Evolutionary conservation across 1,140 invertebrate genomes (phyloP).

Genomic region (Aphelinus certus): DNA sequence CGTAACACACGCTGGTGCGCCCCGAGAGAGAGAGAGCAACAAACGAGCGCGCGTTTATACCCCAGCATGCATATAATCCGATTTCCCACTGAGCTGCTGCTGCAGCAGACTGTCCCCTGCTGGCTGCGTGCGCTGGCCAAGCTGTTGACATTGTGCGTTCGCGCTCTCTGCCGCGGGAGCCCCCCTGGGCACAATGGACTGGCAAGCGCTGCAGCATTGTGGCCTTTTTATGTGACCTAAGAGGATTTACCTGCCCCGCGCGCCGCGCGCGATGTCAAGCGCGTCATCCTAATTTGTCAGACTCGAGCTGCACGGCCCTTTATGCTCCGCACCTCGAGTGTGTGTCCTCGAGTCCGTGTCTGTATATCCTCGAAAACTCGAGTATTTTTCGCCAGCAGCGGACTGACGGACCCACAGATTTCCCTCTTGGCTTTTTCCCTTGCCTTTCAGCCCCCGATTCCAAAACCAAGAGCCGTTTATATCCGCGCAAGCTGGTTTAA

Average conservation of each 20-base stretch:
- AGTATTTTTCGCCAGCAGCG: too few species aligned
- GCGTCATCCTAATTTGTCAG: conserved; percentile 60
- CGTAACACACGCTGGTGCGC: too few species aligned
- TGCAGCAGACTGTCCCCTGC: conserved; percentile 27
- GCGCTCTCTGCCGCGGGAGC: conserved; percentile 28
- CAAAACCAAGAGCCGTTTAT: neutral
- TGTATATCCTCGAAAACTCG: too few species aligned
- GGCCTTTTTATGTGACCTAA: conserved; percentile 55
- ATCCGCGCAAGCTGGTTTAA: conserved; percentile 7
- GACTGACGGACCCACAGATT: too few species aligned
- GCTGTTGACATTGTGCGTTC: conserved; percentile 32
- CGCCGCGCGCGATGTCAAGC: conserved; percentile 45
- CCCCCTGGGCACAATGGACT: conserved; percentile 56
- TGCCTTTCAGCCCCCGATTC: neutral
- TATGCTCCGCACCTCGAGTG: neutral
- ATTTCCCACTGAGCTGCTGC: conserved; percentile 54
- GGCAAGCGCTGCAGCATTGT: conserved; percentile 48
- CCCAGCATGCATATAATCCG: conserved; percentile 55
- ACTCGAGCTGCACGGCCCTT: neutral
- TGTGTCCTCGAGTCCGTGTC: too few species aligned
- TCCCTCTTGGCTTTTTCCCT: too few species aligned
- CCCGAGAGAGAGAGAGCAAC: too few species aligned
- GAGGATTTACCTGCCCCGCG: conserved; percentile 57
- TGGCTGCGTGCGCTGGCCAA: too few species aligned
- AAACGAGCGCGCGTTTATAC: too few species aligned